Conservation (phyloP, 2,113 vertebrate species). For the Nesospiza acunhae region DNA sequence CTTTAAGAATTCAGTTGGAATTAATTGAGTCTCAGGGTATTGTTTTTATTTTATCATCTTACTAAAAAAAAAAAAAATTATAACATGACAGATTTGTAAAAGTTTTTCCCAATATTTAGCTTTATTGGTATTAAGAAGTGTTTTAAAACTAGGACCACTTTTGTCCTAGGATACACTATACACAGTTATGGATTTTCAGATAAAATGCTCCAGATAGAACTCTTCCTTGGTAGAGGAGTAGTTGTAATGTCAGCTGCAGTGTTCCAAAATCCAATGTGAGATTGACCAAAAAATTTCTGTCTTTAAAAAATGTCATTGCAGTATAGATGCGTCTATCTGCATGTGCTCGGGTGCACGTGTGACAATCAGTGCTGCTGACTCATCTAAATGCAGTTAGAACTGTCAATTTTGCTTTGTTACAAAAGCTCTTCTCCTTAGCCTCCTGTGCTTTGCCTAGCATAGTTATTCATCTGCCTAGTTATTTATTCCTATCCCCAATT, state of each 20-base stretch:
- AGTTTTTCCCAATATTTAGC: not conserved
- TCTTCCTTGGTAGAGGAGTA: not conserved
- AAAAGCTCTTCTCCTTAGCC: not conserved
- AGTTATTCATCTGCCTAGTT: not conserved
- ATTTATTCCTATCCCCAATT: not conserved
- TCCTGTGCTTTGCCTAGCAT: not conserved
- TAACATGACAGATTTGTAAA: not conserved
- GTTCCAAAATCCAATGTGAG: not conserved
- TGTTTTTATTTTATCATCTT: not conserved
- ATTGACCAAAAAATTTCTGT: not conserved
- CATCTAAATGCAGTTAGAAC: not conserved
- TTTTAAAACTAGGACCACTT: not conserved
- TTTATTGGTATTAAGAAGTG: not conserved
- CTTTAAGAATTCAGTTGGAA: not conserved
- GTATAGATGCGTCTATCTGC: not conserved
- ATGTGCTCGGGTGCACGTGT: accelerated
- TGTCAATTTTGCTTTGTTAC: not conserved
- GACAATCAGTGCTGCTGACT: not conserved
- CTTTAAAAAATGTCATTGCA: not conserved
- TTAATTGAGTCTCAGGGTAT: not conserved
- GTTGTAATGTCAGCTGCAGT: not conserved
- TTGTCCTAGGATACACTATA: not conserved
- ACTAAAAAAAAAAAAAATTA: not conserved
- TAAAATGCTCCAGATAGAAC: not conserved
- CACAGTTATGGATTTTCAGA: not conserved